phyloP scores from a whole-genome alignment of 1,140 invertebrate species.

The Bombus sylvicola region DNA sequence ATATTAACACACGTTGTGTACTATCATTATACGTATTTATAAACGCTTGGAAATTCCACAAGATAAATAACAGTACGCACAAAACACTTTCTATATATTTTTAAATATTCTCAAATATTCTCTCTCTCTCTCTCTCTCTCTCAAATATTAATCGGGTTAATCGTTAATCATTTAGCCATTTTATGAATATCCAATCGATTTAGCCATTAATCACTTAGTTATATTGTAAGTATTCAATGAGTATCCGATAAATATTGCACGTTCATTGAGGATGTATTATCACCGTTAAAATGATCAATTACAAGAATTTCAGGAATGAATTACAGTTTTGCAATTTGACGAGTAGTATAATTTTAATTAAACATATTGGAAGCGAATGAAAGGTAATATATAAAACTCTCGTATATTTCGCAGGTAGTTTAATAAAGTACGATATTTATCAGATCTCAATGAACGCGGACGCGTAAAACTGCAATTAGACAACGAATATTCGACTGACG shows the following conservation, averaged over 20 bases:
- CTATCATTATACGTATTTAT: too few relatives aligned
- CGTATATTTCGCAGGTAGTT: neutral
- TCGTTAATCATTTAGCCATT: neutral
- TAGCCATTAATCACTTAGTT: neutral
- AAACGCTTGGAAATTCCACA: too few relatives aligned
- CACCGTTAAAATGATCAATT: neutral
- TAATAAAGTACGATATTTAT: neutral
- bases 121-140: neutral
- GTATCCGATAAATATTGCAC: neutral
- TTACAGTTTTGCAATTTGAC: neutral
- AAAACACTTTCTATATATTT: neutral
- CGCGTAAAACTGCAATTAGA: neutral
- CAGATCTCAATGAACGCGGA: neutral
- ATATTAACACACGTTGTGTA: neutral
- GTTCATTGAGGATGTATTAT: neutral
- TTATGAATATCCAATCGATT: neutral
- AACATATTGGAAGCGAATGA: neutral
- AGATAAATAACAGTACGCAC: too few relatives aligned
- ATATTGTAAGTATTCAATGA: neutral
- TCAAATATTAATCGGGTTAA: neutral
- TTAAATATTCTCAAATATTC: too few relatives aligned
- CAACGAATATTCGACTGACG: neutral
- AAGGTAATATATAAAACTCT: neutral
- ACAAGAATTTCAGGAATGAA: neutral
- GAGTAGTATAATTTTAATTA: neutral